phyloP scores from a whole-genome alignment of 2,113 vertebrate species.

The Apaloderma vittatum region DNA sequence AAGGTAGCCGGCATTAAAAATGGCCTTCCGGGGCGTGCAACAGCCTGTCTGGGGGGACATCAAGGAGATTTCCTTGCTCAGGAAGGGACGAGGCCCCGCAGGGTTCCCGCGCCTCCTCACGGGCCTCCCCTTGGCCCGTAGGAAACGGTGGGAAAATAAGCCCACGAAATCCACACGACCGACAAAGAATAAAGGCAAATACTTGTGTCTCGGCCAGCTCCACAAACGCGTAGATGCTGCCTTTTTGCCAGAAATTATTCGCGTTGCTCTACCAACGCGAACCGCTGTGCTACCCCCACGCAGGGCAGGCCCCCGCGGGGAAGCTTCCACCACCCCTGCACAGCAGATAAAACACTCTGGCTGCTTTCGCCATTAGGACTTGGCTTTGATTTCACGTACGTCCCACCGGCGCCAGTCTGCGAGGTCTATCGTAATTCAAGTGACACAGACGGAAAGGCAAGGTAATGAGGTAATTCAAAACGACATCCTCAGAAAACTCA shows the following conservation, averaged over 20 bases:
- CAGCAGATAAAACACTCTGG: fast-evolving
- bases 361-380: neutral
- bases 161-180: no score
- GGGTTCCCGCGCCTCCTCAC: no score
- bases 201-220: constrained; percentile 2
- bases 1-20: neutral
- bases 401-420: neutral
- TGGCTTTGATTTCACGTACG: neutral
- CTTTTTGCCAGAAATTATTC: neutral
- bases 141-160: neutral
- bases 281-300: neutral
- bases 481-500: neutral
- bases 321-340: neutral
- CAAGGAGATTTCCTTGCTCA: fast-evolving
- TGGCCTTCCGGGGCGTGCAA: fast-evolving
- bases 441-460: neutral
- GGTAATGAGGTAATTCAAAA: neutral
- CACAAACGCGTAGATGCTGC: neutral
- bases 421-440: neutral
- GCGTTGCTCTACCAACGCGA: neutral
- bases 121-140: neutral
- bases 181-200: constrained; percentile 14
- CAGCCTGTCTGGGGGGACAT: neutral
- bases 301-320: neutral
- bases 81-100: neutral